Evolutionary conservation across 2,888 invertebrate genomes (phyloP).

Genomic region (Drosophila mayaguana): DNA sequence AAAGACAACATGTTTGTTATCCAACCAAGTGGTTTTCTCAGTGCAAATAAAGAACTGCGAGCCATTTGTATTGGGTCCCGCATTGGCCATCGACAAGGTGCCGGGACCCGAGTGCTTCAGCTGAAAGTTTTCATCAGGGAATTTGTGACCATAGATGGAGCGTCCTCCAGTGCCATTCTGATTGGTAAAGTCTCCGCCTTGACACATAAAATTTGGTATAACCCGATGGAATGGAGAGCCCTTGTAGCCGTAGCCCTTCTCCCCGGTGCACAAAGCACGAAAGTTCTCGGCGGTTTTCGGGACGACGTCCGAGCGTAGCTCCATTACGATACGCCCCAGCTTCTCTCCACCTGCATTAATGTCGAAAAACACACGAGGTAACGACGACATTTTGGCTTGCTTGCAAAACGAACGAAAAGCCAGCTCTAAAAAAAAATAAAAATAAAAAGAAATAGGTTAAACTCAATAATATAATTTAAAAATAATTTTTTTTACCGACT

Average conservation of each 20-base stretch:
- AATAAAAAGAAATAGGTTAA: no score
- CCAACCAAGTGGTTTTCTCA: slow-evolving; percentile 93
- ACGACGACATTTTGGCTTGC: slow-evolving; percentile 22
- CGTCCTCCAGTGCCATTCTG: slow-evolving; percentile 98
- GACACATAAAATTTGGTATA: slow-evolving; percentile 98
- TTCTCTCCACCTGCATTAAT: slow-evolving; percentile 43
- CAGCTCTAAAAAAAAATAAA: slow-evolving; percentile 26
- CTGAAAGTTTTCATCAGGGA: slow-evolving; percentile 97
- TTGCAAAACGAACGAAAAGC: slow-evolving; percentile 28
- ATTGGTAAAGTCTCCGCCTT: slow-evolving; percentile 97
- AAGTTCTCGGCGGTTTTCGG: slow-evolving; percentile 98
- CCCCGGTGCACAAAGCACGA: slow-evolving; percentile 97
- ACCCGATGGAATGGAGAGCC: slow-evolving; percentile 96
- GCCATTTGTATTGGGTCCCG: slow-evolving; percentile 97
- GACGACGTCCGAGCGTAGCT: slow-evolving; percentile 94
- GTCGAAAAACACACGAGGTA: slow-evolving; percentile 63
- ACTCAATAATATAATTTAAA: background rate
- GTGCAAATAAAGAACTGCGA: slow-evolving; percentile 98
- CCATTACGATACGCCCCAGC: slow-evolving; percentile 56
- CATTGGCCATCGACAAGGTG: slow-evolving; percentile 97
- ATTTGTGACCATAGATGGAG: slow-evolving; percentile 97
- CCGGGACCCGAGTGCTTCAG: slow-evolving; percentile 97
- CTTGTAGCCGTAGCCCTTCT: slow-evolving; percentile 97
- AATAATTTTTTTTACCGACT: slow-evolving; percentile 25
- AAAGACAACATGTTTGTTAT: slow-evolving; percentile 90